Base-by-base conservation (phyloP, 2,888 invertebrate species). In the Drosophila diplacantha region DNA sequence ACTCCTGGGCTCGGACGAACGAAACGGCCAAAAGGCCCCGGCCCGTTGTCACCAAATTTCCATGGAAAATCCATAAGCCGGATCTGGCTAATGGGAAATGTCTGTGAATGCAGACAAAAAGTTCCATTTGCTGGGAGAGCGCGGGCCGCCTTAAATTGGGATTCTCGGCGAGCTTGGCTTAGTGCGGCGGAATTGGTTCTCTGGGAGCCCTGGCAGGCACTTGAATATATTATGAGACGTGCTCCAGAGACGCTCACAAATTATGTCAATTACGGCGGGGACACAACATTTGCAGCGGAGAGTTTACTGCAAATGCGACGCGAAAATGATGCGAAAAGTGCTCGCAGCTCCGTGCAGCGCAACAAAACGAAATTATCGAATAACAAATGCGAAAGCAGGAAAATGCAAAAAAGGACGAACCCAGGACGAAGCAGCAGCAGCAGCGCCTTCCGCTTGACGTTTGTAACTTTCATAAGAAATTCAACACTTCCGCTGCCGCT, bases 401-500 rank as follows among this genome's bases (percentile, higher is more conserved):
- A 55, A 67, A 41, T 50, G 41, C 35, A 39, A 69, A 56, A 53
- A 51, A 41, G 41, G 22, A 52, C 32, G 22, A 34, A 31, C 22
- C 22, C 37, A 43, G 44, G 20, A 37, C 55, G 26, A 39, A 44
- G 50, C 18, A 38, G 38, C 24, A 34, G 39, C 22, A 22, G 22
- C 22, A 59, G 31, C 38, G 44, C 52, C 46, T 46, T 51, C 52
- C 61, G 62, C 46, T 53, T 60, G 53, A 53, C 53, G 49, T 64
- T 60, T 51, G 35, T 56, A 63, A 76, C 61, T 76, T 80, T 63
- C 62, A 46, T 58, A 60, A 64, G 73, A 74, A 76, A 73, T 67
- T 71, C 74, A 73, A 73, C 70, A 73, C 80, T 73, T 81, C 71
- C 76, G 76, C 57, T 58, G 34, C 49, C 34, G 20, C 44, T 46